A percentile compares a stretch with the other conserved stretches of the same genome.
Conservation (phyloP, 2,113 vertebrate genomes). For the Pangasianodon hypophthalmus region DNA sequence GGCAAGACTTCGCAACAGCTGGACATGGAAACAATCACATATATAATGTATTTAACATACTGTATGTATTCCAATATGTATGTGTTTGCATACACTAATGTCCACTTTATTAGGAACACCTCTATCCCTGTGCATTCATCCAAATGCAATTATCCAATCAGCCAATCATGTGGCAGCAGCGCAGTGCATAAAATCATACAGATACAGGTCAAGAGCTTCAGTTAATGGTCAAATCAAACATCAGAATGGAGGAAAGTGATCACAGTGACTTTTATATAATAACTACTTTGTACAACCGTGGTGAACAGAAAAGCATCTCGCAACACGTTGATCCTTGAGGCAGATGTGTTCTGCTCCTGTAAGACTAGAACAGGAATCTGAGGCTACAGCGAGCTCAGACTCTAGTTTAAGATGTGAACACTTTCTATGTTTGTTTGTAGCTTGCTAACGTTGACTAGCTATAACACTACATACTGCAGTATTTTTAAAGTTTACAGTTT, state of each 20-base stretch:
- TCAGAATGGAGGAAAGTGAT: no score
- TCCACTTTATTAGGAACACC: no score
- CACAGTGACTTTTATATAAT: background rate
- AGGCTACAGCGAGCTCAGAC: background rate
- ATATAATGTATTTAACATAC: background rate
- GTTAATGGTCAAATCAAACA: no score
- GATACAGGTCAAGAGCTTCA: no score
- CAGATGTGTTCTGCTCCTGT: no score
- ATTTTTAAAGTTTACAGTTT: background rate
- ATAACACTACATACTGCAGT: background rate
- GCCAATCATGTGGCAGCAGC: background rate
- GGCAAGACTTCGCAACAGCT: no score
- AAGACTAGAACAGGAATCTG: background rate
- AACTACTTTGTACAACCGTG: background rate
- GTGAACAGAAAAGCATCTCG: background rate
- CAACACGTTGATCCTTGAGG: no score
- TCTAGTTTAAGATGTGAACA: background rate
- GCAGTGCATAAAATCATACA: no score
- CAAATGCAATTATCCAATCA: background rate
- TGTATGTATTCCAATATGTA: background rate
- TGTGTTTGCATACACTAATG: no score
- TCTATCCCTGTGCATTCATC: background rate
- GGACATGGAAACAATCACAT: no score
- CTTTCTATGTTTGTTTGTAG: background rate
- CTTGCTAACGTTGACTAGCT: background rate